Evolutionary conservation across 1,140 invertebrate species (phyloP), one percentile per base, ranked within the genome.

Genomic region (Drosophila orena): DNA sequence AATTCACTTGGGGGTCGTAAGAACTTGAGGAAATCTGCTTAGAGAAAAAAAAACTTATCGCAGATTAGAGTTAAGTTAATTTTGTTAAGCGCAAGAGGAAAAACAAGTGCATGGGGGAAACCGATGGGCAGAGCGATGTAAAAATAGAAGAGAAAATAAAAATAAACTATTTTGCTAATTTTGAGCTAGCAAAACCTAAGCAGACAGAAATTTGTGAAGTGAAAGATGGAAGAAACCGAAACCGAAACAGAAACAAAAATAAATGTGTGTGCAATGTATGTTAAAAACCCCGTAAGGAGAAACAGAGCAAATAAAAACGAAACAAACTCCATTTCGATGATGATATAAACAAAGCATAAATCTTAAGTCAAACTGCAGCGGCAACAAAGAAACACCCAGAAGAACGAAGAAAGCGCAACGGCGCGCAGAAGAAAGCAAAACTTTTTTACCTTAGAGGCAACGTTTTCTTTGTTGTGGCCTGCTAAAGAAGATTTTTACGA

Each of bases 201-300:
- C 64, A 56, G 65, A 70, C n/a, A 59, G 59, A 58, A 62, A 72
- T 59, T 59, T 80, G 71, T 56, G 59, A 70, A 46, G 35, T 75
- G 38, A 74, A 55, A 62, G 64, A 56, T 35, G 66, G 43, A 47
- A 46, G 20, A 65, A 77, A 38, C 27, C 56, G 55, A 75, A 49
- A 47, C 50, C 52, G 55, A 66, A 49, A 47, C 49, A 68, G 34
- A 60, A 54, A 59, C 54, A 50, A 53, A 38, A 53, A 64, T 64
- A 53, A 77, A 62, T 80, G 61, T 76, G 57, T 77, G 81, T 84
- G 81, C 81, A 84, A 85, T 85, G 76, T 84, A 84, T 80, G 66
- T 72, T 84, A 73, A 66, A 78, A 27, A 27, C 57, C 57, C 42
- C 65, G 49, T 70, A 70, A 70, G 56, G 44, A 81, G 46, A 49